Conservation (phyloP, 2,797 vertebrate species). For the Halcyon chelicuti region DNA sequence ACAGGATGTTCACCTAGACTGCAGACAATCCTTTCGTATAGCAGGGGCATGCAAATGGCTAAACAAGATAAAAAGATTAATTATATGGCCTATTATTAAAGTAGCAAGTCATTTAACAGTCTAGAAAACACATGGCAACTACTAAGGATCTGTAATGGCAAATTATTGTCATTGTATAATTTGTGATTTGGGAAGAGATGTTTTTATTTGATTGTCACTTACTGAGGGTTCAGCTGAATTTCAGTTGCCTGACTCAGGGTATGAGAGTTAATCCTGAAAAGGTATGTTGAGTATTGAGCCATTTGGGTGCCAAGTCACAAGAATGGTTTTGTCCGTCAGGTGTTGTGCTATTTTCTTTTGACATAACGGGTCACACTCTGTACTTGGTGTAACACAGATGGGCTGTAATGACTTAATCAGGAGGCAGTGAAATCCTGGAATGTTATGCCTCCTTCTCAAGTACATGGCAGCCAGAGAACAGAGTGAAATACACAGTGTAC, state of each 20-base stretch:
- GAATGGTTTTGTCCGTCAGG: slow-evolving; percentile 58
- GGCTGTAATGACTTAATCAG: slow-evolving; percentile 29
- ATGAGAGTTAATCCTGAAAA: slow-evolving; percentile 55
- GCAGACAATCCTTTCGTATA: background rate
- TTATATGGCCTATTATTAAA: background rate
- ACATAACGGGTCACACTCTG: slow-evolving; percentile 59
- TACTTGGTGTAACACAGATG: slow-evolving; percentile 55
- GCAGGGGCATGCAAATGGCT: background rate
- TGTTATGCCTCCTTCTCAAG: background rate
- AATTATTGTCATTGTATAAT: background rate
- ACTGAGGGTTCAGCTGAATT: slow-evolving; percentile 39
- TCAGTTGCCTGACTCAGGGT: slow-evolving; percentile 52
- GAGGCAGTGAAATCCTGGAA: background rate
- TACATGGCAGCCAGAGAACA: background rate
- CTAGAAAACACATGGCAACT: background rate
- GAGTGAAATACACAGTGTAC: background rate
- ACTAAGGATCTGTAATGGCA: background rate
- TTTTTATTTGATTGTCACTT: background rate
- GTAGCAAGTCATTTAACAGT: slow-evolving; percentile 3
- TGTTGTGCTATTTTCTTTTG: slow-evolving; percentile 39
- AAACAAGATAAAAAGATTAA: background rate
- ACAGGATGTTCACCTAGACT: background rate
- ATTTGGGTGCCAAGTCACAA: slow-evolving; percentile 52
- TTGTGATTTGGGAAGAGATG: slow-evolving; percentile 24
- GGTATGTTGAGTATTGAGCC: slow-evolving; percentile 23